phyloP scores from a whole-genome alignment of 2,113 vertebrate genomes.

The Myotis yumanensis region DNA sequence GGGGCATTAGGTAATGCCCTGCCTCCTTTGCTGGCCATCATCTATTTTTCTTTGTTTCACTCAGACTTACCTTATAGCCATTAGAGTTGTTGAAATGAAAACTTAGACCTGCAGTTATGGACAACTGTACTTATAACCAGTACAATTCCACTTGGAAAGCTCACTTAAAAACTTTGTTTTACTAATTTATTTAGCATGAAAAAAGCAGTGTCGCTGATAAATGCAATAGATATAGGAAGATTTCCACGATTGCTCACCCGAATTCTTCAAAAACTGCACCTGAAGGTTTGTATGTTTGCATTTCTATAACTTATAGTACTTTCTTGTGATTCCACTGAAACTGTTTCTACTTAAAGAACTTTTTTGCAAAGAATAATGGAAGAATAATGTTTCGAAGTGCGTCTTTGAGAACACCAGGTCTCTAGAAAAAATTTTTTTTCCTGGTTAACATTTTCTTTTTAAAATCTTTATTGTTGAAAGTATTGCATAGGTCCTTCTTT shows the following conservation, averaged over 20 bases:
- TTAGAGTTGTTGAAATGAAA: constrained; percentile 46
- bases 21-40: background rate
- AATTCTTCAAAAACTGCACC: constrained; percentile 95
- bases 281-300: constrained; percentile 88
- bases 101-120: background rate
- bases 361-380: background rate
- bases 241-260: constrained; percentile 93
- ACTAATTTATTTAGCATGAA: constrained; percentile 87
- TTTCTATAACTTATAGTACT: background rate
- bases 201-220: constrained; percentile 92
- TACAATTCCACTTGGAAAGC: background rate
- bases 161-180: constrained; percentile 52
- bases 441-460: no score
- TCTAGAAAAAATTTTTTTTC: background rate
- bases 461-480: no score
- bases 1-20: background rate
- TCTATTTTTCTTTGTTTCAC: background rate
- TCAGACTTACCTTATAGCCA: background rate
- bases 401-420: background rate
- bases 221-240: constrained; percentile 89
- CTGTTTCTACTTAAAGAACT: background rate
- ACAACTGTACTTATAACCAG: background rate
- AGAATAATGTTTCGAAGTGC: background rate
- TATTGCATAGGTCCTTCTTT: no score
- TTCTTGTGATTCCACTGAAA: background rate